Evolutionary conservation across 1,140 invertebrate species (phyloP).

Genomic region (Diorhabda carinulata): DNA sequence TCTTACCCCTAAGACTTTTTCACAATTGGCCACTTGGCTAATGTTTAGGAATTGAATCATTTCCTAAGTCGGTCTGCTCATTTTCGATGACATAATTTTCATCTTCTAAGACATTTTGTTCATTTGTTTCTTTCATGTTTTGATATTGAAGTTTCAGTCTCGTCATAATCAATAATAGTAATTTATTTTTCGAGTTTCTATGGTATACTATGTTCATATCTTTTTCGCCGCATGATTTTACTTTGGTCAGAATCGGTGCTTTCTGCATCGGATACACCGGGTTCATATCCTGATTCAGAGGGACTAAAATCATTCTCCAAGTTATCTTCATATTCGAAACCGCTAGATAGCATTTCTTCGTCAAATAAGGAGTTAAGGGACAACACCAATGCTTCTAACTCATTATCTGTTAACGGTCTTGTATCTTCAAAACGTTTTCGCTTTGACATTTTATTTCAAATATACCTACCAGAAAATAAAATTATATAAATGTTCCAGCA

Average conservation of each 20-base stretch:
- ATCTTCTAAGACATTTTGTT: neutral
- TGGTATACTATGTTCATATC: neutral
- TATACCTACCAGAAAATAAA: no score
- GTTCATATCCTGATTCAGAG: neutral
- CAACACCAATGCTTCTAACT: neutral
- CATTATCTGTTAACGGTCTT: neutral
- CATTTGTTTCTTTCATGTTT: neutral
- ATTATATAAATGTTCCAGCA: no score
- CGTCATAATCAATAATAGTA: neutral
- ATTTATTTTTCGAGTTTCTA: neutral
- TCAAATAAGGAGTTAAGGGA: neutral
- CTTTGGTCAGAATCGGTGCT: neutral
- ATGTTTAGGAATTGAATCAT: neutral
- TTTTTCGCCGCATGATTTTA: neutral
- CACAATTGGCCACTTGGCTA: neutral
- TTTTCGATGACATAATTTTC: neutral
- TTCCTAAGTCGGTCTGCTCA: neutral
- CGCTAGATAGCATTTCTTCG: neutral
- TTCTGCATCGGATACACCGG: neutral
- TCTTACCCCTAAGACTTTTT: slow-evolving; percentile 12
- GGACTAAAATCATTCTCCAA: neutral
- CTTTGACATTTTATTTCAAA: no score
- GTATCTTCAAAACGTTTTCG: neutral
- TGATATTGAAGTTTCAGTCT: neutral
- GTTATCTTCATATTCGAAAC: neutral